These are phyloP conservation scores for Podilymbus podiceps DNA, from an alignment of 2,113 vertebrate species.

Conservation along the genomic window DNA sequence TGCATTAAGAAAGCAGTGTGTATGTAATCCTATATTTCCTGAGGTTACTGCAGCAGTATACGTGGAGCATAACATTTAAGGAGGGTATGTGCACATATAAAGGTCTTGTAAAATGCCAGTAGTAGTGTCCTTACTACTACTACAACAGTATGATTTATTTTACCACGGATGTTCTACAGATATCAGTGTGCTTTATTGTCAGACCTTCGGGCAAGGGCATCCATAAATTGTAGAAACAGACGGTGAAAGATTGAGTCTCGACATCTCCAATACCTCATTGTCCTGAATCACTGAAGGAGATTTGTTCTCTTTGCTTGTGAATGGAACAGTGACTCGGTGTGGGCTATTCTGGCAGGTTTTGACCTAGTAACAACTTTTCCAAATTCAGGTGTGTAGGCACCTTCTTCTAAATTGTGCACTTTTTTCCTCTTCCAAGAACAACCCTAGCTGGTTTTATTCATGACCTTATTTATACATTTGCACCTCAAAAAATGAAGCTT, in stretches of 20 bases:
- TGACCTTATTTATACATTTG: neutral
- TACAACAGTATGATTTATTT: neutral
- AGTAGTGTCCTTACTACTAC: neutral
- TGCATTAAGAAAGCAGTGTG: constrained; percentile 18
- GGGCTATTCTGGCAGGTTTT: neutral
- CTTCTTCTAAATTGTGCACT: neutral
- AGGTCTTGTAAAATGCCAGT: neutral
- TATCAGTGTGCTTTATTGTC: neutral
- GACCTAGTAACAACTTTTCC: neutral
- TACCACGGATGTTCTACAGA: neutral
- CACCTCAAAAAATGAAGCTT: neutral
- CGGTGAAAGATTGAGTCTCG: neutral
- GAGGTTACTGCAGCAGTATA: constrained; percentile 17
- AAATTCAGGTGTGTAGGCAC: neutral
- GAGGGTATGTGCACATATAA: neutral
- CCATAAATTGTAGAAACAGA: neutral
- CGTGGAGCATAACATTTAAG: neutral
- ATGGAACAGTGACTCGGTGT: neutral
- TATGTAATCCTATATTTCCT: constrained; percentile 53
- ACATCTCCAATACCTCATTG: neutral
- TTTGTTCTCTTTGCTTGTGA: constrained; percentile 7
- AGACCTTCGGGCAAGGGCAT: neutral
- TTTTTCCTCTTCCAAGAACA: neutral
- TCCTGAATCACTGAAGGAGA: neutral
- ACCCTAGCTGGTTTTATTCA: neutral